These are phyloP conservation scores for Condylura cristata DNA, from an alignment of 2,113 vertebrate genomes.

Conservation along the genomic window DNA sequence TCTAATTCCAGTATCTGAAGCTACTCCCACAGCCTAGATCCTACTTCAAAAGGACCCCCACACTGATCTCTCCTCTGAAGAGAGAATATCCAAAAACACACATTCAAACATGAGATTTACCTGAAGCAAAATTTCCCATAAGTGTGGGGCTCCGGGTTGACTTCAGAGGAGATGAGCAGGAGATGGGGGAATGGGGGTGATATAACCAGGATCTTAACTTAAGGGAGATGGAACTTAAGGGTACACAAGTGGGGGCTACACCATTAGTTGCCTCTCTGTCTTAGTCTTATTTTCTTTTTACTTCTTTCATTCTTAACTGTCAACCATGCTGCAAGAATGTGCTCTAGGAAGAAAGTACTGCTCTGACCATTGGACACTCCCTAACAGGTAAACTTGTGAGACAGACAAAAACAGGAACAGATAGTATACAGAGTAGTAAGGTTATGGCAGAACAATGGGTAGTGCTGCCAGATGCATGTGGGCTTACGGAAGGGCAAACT, in stretches of 20 bases:
- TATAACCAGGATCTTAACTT: neutral
- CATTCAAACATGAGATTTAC: neutral
- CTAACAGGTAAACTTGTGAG: neutral
- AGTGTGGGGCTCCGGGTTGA: neutral
- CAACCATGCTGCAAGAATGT: neutral
- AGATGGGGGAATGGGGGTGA: neutral
- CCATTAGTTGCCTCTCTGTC: neutral
- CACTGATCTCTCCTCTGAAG: neutral
- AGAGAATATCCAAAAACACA: neutral
- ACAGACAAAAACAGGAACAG: neutral
- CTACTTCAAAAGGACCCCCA: neutral
- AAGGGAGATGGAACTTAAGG: neutral
- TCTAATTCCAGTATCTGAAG: conserved; percentile 1
- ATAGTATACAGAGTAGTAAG: rapidly evolving
- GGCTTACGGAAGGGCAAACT: neutral
- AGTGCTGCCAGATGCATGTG: no score
- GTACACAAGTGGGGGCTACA: rapidly evolving
- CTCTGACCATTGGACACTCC: neutral
- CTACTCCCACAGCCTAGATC: neutral
- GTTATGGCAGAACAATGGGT: no score
- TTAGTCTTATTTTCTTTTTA: neutral
- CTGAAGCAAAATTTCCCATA: neutral
- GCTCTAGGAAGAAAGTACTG: neutral
- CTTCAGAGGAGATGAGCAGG: no score
- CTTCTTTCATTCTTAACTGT: neutral